Base-by-base conservation (phyloP, 1,140 invertebrate species). In the Maniola jurtina region DNA sequence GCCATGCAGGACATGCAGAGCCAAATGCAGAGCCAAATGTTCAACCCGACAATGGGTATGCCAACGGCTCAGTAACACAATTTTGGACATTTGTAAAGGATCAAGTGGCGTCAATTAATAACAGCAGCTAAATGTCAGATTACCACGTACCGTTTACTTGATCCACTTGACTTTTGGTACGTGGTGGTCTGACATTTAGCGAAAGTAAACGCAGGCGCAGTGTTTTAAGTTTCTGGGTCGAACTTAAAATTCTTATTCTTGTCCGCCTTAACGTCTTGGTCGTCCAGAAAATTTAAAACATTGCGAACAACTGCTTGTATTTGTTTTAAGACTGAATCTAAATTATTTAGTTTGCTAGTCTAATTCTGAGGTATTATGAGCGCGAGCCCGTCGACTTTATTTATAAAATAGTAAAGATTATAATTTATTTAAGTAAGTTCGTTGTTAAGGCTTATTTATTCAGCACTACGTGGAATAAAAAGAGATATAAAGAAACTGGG, bases 361-460 rank as follows among this genome's bases (percentile, higher is more conserved):
- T 76, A 79, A 79, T 75, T 77, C 76, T 80, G 79, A 75, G 71
- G 75, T 76, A 69, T 72, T 72, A 61, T 70, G 61, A 80, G 80
- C 78, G 86, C 84, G 86, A 88, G 81, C 85, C 85, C 88, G 88
- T 90, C 88, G 88, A 89, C 86, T 89, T 87, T 87, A 79, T 83
- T 88, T 79, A 69, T 70, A 72, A 45, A 75, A 73, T 73, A 76
- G 74, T 64, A 74, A 75, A 64, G 68, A 72, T 56, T n/a, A 52
- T 85, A 84, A 88, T 81, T 86, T 85, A 87, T 83, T 84, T 81
- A 80, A 81, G 72, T 73, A 71, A 81, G 72, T 73, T 70, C 38
- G 61, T 73, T 80, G 68, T 79, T 83, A 88, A 88, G 80, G 68
- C 52, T 81, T 90, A 89, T 90, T 90, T 90, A 90, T 90, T 88